These are phyloP conservation scores for Gymnosoma rotundatum DNA, from an alignment of 2,888 invertebrate genomes.

Conservation along the genomic window DNA sequence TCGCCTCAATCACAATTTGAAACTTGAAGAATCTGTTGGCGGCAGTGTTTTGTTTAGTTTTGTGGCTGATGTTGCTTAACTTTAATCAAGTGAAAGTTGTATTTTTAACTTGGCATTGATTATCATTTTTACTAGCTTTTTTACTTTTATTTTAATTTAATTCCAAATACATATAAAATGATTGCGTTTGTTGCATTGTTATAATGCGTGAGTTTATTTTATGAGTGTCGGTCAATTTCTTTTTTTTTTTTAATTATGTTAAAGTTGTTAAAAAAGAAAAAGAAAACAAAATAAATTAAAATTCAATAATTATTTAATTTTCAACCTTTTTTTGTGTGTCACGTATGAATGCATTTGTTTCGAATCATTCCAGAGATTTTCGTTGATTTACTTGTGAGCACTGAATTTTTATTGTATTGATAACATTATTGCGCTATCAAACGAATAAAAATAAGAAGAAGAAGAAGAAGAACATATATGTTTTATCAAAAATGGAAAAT, in stretches of 20 bases:
- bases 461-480: too few relatives aligned
- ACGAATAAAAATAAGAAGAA: too few relatives aligned
- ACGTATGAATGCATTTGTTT: too few relatives aligned
- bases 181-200: constrained; percentile 9
- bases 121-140: constrained; percentile 25
- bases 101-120: constrained; percentile 53
- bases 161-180: constrained; percentile 5
- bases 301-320: not conserved
- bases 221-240: not conserved
- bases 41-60: not conserved
- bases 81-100: constrained; percentile 60
- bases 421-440: too few relatives aligned
- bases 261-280: constrained; percentile 10
- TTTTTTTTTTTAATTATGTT: not conserved
- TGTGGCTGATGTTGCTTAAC: constrained; percentile 2
- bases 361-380: too few relatives aligned
- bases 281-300: not conserved
- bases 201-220: constrained; percentile 61
- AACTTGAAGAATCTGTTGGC: constrained; percentile 1
- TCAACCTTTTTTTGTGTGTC: too few relatives aligned
- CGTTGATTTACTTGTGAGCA: too few relatives aligned
- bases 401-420: too few relatives aligned
- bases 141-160: not conserved
- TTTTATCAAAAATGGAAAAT: too few relatives aligned
- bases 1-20: constrained; percentile 4